Evolutionary conservation across 2,113 vertebrate species (phyloP), one percentile per base, ranked within the genome.

Genomic region (Eurystomus gularis): DNA sequence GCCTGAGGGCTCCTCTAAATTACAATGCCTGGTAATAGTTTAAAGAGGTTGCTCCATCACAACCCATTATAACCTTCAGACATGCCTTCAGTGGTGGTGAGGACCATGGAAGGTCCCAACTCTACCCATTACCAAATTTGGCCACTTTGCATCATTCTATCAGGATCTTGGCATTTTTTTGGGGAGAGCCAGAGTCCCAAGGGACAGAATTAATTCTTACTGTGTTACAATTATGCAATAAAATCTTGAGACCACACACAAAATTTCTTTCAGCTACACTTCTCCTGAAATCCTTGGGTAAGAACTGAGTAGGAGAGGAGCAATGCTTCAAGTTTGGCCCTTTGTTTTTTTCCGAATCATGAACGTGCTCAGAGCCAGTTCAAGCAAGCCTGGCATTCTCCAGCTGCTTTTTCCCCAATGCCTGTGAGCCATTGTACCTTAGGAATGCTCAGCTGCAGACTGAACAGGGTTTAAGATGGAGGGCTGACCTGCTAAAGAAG

Each of bases 201-300:
- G 60, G 79, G 93, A 90, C 3, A 6, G 42, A 86, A 83, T 80
- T 86, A 91, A 68, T 95, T 94, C 86, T 84, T 91, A 64, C 57
- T 78, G 69, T 60, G 75, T 89, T 96, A 60, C 77, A 75, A 80
- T 84, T 82, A 79, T 69, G 65, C 77, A 89, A 96, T 93, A 91
- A 89, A 93, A 81, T 93, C 65, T 71, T 31, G 39, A 93, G 94
- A 95, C 95, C 96, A 96, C 96, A 96, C 91, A 82, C 83, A 79
- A 60, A 65, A 91, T 64, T 86, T 95, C 80, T 95, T 93, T 78
- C 69, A 84, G 91, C 73, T 62, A 76, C 17, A 18, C 46, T 91
- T 89, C 55, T 85, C 44, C 78, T 86, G 72, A 84, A 84, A 78
- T 78, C 35, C 51, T 88, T 92, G 81, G 18, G 26, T 88, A 76